Evolutionary conservation across 2,797 vertebrate genomes (phyloP), one percentile per base, ranked within the genome.

Genomic region (Eulemur albifrons): DNA sequence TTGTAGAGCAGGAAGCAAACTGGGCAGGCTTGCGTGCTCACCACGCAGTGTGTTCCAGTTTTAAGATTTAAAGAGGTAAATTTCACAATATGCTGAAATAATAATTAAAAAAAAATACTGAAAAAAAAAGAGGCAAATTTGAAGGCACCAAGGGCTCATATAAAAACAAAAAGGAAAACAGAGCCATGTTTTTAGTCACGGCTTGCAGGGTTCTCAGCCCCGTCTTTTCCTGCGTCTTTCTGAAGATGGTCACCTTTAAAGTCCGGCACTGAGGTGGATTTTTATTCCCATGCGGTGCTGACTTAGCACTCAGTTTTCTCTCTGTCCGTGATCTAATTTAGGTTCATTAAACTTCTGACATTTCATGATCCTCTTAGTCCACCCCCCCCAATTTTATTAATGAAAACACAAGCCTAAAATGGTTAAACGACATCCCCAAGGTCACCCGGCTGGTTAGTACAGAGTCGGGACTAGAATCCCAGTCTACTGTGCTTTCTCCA

Each of bases 351-450:
- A 48, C 72, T 90, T 95, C 20, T 52, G 73, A 87, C 21, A 69
- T 93, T 93, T 95, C 84, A 83, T 76, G 54, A 72, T 83, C 14
- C 57, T 89, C 54, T 75, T 69, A 80, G 54, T 84, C 50, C 59
- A 85, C 27, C 38, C 43, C 38, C 13, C 61, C 76, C 93, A 73
- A 61, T 81, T 95, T 91, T 92, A 88, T 81, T 92, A 94, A 73
- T 79, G 61, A 80, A 90, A 32, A 92, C 94, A 92, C 35, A 88
- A 79, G 72, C 70, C 15, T 57, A 35, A 23, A 89, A 13, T 91
- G 81, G 38, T 77, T 57, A 95, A 91, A 67, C 91, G 75, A 76
- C 63, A 83, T 59, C 21, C 18, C 13, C 35, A 84, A 84, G 80
- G 35, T 87, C 75, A 83, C 30, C 40, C 17, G 18, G n/a, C 50